Conservation (phyloP, 2,113 vertebrate species). For the Polypterus senegalus region DNA sequence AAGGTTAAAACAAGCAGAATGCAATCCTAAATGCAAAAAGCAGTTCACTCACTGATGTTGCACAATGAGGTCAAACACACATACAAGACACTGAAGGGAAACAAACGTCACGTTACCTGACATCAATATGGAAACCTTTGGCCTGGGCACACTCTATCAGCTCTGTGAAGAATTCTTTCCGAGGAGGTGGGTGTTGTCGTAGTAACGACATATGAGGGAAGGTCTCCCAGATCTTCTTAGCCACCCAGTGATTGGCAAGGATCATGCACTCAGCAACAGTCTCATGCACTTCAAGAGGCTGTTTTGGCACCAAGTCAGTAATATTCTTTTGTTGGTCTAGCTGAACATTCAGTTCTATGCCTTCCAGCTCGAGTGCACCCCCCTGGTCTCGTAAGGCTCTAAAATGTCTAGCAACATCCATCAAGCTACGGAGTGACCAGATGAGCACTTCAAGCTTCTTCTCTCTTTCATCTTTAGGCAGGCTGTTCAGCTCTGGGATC, state of each 20-base stretch:
- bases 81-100: no score
- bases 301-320: constrained; percentile 69
- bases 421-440: constrained; percentile 61
- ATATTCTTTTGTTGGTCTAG: constrained; percentile 76
- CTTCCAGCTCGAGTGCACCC: constrained; percentile 84
- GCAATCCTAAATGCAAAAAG: no score
- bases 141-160: constrained; percentile 67
- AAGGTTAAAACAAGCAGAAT: no score
- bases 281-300: constrained; percentile 86
- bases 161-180: constrained; percentile 72
- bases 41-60: no score
- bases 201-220: constrained; percentile 78
- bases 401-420: constrained; percentile 58
- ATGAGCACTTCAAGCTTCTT: constrained; percentile 45
- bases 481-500: constrained; percentile 52
- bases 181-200: constrained; percentile 72
- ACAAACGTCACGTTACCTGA: constrained; percentile 44
- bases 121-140: constrained; percentile 70
- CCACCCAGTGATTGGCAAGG: constrained; percentile 95
- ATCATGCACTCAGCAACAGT: constrained; percentile 95
- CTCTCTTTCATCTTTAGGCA: constrained; percentile 35
- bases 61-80: no score
- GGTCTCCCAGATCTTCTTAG: constrained; percentile 68
- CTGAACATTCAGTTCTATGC: constrained; percentile 74
- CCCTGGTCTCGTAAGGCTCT: constrained; percentile 56